Conservation (phyloP, 2,113 vertebrate genomes). For the Mesoclemmys tuberculata region DNA sequence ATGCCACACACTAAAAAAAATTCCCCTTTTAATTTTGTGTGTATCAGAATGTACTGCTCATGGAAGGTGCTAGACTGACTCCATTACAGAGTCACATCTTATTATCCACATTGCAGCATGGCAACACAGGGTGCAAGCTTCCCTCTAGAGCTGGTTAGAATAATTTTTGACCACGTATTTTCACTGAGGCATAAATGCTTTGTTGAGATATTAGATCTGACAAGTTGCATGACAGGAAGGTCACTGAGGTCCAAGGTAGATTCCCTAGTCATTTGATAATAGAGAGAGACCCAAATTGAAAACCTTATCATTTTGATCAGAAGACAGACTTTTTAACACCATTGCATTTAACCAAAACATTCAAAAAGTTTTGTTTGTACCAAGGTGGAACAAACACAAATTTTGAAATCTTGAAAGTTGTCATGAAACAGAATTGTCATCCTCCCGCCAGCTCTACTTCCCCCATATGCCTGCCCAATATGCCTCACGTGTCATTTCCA, state of each 20-base stretch:
- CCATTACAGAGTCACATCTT: conserved; percentile 3
- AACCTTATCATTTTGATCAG: not conserved
- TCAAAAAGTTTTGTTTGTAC: not conserved
- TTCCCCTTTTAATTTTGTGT: not conserved
- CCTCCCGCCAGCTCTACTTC: not conserved
- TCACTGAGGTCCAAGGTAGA: not conserved
- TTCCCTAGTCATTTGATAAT: not conserved
- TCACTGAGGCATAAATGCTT: not conserved
- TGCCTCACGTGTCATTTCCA: not conserved
- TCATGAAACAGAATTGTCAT: not conserved
- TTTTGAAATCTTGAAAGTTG: conserved; percentile 19
- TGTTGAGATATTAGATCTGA: not conserved
- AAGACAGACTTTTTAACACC: not conserved
- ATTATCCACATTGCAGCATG: not conserved
- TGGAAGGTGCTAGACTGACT: not conserved
- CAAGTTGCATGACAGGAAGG: not conserved
- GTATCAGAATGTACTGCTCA: not conserved
- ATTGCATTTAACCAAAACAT: not conserved
- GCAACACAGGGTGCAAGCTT: not conserved
- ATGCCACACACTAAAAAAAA: not conserved
- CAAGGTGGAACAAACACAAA: not conserved
- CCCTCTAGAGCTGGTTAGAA: not conserved
- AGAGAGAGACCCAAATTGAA: not conserved
- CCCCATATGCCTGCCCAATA: not conserved
- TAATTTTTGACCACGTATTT: not conserved